phyloP scores from a whole-genome alignment of 2,797 vertebrate genomes.

The Megalops cyprinoides region DNA sequence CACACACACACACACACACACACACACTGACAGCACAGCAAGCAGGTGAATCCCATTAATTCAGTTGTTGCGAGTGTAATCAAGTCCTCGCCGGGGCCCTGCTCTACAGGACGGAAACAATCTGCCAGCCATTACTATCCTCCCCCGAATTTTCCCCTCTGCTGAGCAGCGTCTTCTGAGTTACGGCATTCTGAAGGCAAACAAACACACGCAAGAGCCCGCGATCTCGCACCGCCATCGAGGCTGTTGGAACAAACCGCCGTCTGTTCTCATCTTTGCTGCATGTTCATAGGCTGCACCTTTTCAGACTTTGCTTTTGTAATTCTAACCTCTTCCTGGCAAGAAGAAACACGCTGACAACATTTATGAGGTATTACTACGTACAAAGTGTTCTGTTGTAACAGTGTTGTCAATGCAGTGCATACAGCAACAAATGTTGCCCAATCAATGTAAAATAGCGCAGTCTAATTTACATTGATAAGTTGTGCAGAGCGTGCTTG shows the following conservation, averaged over 20 bases:
- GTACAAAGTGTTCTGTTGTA: background rate
- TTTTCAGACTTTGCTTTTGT: too few species aligned
- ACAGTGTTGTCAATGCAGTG: background rate
- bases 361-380: background rate
- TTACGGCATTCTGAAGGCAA: background rate
- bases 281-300: too few species aligned
- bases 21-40: too few species aligned
- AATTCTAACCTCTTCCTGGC: background rate
- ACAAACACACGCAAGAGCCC: background rate
- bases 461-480: background rate
- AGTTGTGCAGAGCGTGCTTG: background rate
- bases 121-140: conserved; percentile 23
- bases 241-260: background rate
- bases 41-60: conserved; percentile 16
- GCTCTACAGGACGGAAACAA: conserved; percentile 16
- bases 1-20: background rate
- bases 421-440: background rate
- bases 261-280: background rate
- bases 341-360: background rate
- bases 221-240: background rate
- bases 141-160: conserved; percentile 5
- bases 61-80: conserved; percentile 29
- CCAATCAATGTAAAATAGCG: too few species aligned
- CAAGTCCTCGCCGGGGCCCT: conserved; percentile 14
- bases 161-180: conserved; percentile 2